These are phyloP conservation scores for Terrapene triunguis DNA, from an alignment of 2,113 vertebrate species.

Conservation along the genomic window DNA sequence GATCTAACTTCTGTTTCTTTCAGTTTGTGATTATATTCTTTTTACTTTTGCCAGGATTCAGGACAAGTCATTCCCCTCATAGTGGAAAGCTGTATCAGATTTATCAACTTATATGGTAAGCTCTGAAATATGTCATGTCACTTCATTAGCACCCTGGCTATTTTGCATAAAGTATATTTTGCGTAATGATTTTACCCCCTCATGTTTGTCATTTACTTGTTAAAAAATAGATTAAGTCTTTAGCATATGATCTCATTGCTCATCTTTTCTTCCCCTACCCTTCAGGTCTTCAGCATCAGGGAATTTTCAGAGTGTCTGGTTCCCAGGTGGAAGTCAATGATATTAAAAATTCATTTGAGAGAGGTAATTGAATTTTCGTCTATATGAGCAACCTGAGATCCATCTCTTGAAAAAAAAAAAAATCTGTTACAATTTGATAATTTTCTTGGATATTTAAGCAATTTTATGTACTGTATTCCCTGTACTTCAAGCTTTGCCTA, in stretches of 20 bases:
- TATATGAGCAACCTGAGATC: constrained; percentile 30
- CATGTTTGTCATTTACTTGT: background rate
- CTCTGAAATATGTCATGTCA: background rate
- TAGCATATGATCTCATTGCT: background rate
- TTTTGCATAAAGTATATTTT: background rate
- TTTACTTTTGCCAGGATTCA: constrained; percentile 86
- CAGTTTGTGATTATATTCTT: constrained; percentile 6
- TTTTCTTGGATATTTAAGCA: constrained; percentile 2
- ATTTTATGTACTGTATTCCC: background rate
- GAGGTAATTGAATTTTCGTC: constrained; percentile 86
- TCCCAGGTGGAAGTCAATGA: constrained; percentile 99
- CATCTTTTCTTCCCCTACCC: constrained; percentile 6
- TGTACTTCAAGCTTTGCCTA: background rate
- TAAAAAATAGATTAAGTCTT: background rate
- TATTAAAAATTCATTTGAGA: constrained; percentile 99
- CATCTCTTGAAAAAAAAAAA: background rate
- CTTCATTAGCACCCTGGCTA: background rate
- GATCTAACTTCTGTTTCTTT: constrained; percentile 2
- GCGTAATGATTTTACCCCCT: background rate
- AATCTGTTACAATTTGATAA: constrained; percentile 33
- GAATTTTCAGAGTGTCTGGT: constrained; percentile 97
- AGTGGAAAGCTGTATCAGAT: constrained; percentile 98
- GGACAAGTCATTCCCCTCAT: constrained; percentile 96
- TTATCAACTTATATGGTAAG: constrained; percentile 98
- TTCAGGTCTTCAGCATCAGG: constrained; percentile 97